Percentiles rank a stretch among this genome's conserved stretches.
These are phyloP conservation scores for Philhelius pedissequus DNA, from an alignment of 2,888 invertebrate species.

Conservation along the genomic window DNA sequence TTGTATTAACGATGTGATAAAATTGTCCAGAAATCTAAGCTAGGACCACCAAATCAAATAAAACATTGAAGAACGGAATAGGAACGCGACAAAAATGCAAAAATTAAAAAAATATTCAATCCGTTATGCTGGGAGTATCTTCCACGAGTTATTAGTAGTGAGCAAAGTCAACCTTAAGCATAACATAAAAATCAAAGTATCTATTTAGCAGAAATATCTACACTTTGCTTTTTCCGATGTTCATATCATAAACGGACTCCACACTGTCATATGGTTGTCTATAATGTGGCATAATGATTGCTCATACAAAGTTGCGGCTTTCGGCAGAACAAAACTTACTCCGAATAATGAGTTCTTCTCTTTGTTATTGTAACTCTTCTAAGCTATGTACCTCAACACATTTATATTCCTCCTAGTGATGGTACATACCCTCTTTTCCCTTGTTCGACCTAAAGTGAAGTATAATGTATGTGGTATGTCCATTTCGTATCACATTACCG, in stretches of 20 bases:
- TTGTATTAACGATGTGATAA: too few relatives aligned
- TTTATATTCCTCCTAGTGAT: background rate
- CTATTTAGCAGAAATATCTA: background rate
- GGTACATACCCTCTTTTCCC: background rate
- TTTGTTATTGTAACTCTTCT: background rate
- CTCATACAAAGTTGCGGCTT: background rate
- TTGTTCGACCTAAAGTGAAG: conserved; percentile 31
- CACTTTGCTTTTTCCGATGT: background rate
- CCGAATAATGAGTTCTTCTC: background rate
- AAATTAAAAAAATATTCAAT: too few relatives aligned
- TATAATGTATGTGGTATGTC: conserved; percentile 34
- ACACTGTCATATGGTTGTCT: conserved; percentile 7
- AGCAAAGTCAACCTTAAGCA: background rate
- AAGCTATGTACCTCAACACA: background rate
- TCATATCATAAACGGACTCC: background rate
- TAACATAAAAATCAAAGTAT: background rate
- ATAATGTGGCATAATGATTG: conserved; percentile 10
- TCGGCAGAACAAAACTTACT: background rate
- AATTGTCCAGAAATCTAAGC: too few relatives aligned
- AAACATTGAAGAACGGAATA: too few relatives aligned
- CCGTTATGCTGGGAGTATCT: background rate
- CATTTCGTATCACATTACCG: conserved; percentile 52
- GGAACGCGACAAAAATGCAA: too few relatives aligned
- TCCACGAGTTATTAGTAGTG: too few relatives aligned
- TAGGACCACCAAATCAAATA: too few relatives aligned